Base-by-base conservation (phyloP, 2,888 invertebrate genomes). In the Xanthorhoe spadicearia region DNA sequence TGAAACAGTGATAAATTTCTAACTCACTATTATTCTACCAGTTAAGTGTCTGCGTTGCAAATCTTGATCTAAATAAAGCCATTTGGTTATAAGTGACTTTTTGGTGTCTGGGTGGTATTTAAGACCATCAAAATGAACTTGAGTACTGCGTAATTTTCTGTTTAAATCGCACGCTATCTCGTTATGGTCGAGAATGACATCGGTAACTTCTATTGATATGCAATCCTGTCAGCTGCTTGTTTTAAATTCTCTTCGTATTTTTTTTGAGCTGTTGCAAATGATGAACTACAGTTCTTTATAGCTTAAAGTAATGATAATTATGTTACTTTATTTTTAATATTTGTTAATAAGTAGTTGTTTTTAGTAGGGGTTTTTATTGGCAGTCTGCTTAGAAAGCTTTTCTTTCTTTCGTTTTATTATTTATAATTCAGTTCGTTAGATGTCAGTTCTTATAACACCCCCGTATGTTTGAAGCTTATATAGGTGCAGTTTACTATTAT, bases 71-170 rank as follows among this genome's bases (percentile, higher is more conserved):
- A 88, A 87, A 89, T 89, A 87, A 82, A 75, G 62, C 74, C 70
- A 72, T 77, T 71, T 76, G 79, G 85, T 76, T 79, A 81, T 78
- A 79, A 7, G 32, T 77, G 83, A 85, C 83, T 85, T 89, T 90
- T 90, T 87, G 79, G 74, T 76, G 85, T 89, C 86, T 89, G 90
- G 89, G 90, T 90, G 90, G 90, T 74, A 78, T 75, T 76, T 79
- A 75, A 73, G 67, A 64, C 71, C 76, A 77, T 77, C 77, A 75
- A 68, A 73, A 72, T 75, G 71, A 64, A 74, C 69, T 72, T 74
- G 74, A 59, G 77, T 78, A 84, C 74, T 74, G 54, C 7, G 2
- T 28, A 54, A 35, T 48, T 70, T 68, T 68, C 49, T 57, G 62
- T 19, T 8, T 50, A 59, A 57, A 51, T 53, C 61, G 73, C 60